Base-by-base conservation (phyloP, 1,140 invertebrate species). In the Sweltsa coloradensis region DNA sequence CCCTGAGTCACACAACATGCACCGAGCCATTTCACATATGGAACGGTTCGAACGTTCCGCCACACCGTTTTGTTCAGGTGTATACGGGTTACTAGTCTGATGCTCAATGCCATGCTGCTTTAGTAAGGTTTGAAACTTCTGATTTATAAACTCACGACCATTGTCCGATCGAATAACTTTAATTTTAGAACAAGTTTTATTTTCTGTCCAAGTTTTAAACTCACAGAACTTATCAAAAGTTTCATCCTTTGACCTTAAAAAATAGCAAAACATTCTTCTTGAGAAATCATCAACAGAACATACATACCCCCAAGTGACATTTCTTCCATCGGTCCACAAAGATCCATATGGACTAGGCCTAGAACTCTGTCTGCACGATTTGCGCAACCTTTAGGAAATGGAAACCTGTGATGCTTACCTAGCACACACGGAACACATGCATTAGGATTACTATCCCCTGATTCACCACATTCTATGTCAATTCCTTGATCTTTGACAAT, bases 21-120 rank as follows among this genome's bases (percentile, higher is more conserved):
- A 53, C 51, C 62, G 54, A 23, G 63, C 60, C 46, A 51, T 59
- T 16, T 67, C 60, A 2, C 58, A 41, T 5, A 71, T 44, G 5
- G 57, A 69, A 16, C 67, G 40, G 42, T 69, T 69, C 16, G 55
- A 53, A 34, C 63, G 46, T 54, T 70, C 68, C 6, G 60, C 55
- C 22, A 56, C 52, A 11, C 66, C 66, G 55, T 72, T 71, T 47
- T 62, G 58, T 48, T 64, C 51, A 3, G 59, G 62, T 0, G 59
- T 59, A 22, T 60, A 58, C 0, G 57, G 52, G 1, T 52, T 57
- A 27, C 57, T 58, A 16, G 45, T 27, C 40, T 60, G 49, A 51
- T 57, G 49, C 40, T 49, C 21, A 43, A 61, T 60, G 29, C 66
- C 59, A 25, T 18, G 14, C 25, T 37, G 31, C n/a, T 11, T 5